A percentile compares a stretch with the other conserved stretches of the same genome.
phyloP scores from a whole-genome alignment of 2,797 vertebrate species.

The Nasua narica region DNA sequence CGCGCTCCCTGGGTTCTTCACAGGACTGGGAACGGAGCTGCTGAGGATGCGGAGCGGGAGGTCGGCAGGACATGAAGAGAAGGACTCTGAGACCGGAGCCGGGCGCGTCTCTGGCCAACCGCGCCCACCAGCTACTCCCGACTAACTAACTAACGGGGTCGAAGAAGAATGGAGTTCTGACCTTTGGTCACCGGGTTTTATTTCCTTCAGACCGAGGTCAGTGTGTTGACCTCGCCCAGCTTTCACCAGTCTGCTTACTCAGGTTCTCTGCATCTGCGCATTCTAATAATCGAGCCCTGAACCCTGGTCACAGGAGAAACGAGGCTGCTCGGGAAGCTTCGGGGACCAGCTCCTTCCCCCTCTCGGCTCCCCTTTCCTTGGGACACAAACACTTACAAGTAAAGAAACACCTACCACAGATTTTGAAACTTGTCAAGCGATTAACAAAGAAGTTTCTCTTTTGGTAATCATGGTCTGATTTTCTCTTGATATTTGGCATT shows the following conservation, averaged over 20 bases:
- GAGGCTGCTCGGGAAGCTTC: neutral
- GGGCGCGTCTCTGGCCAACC: neutral
- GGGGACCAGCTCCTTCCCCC: neutral
- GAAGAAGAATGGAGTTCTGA: neutral
- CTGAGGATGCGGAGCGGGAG: neutral
- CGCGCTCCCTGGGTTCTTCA: neutral
- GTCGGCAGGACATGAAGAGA: neutral
- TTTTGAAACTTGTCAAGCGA: neutral
- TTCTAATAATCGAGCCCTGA: neutral
- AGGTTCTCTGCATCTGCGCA: neutral
- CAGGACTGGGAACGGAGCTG: neutral
- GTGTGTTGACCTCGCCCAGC: neutral
- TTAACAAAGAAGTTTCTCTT: conserved; percentile 4
- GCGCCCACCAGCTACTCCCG: neutral
- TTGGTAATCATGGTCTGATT: neutral
- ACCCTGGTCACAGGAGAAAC: neutral
- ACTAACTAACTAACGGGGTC: too few species aligned
- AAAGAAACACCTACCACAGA: conserved; percentile 14
- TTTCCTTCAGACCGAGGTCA: neutral
- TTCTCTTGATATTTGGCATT: conserved; percentile 29
- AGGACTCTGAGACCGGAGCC: neutral
- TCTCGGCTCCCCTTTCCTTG: neutral
- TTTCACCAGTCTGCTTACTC: neutral
- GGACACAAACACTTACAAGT: neutral
- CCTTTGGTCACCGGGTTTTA: neutral